Base-by-base conservation (phyloP, 2,113 vertebrate genomes). In the Anolis carolinensis region DNA sequence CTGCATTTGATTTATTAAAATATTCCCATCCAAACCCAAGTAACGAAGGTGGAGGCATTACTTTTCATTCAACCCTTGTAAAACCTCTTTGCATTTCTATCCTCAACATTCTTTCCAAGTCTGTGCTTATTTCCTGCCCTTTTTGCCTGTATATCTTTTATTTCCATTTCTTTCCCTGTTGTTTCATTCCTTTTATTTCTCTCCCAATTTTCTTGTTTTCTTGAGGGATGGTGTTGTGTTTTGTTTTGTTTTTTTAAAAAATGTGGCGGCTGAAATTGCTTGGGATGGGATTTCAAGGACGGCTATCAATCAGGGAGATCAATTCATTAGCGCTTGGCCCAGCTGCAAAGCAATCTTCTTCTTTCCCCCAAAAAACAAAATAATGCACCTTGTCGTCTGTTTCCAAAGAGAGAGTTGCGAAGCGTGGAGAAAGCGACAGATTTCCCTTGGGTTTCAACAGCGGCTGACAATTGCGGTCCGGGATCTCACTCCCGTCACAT, bases 191-290 rank as follows among this genome's bases (percentile, higher is more conserved):
- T 82, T 89, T 83, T 81, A 88, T 68, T 71, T 44, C 39, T 44
- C 39, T 83, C 81, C 70, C 65, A 0, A 0, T 32, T n/a, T 0
- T 0, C 50, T 2, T 55, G 32, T 2, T 21, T 71, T 0, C 0
- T 23, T 0, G 3, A 77, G 80, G 0, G 0, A 0, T 0, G 63
- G 59, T 30, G 79, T 36, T 23, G 30, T 32, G 39, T 44, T 44
- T 44, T 44, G 2, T 44, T 2, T 2, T 2, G 2, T 44, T 44
- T 44, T 44, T 44, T 44, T 44, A 44, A 44, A 44, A 5, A n/a
- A n/a, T n/a, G n/a, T n/a, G 39, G 39, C 39, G 2, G 39, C 39
- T 44, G 39, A 77, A 1, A 0, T 23, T 13, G 5, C 18, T 14
- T 59, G 55, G 68, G 83, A 62, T n/a, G 36, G 55, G 10, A 2